Evolutionary conservation across 2,797 vertebrate genomes (phyloP).

Genomic region (Esox lucius): DNA sequence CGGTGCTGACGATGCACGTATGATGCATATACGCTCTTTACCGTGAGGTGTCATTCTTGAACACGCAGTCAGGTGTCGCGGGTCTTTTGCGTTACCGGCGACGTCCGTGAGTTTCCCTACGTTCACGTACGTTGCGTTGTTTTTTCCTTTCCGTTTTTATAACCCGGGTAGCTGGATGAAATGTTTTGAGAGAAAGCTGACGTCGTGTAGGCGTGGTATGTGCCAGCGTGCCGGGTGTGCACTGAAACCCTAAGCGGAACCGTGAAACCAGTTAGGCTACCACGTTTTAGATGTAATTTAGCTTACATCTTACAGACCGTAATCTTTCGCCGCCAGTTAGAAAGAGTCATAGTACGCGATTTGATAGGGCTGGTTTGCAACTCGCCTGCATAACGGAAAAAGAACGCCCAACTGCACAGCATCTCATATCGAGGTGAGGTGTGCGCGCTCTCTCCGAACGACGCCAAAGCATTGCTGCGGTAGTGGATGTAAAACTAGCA

Average conservation of each 20-base stretch:
- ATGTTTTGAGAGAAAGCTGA: slow-evolving; percentile 43
- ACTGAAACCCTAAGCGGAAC: slow-evolving; percentile 8
- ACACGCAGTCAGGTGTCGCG: slow-evolving; percentile 80
- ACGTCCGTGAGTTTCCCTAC: slow-evolving; percentile 38
- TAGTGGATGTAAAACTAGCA: background rate
- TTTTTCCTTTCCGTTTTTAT: slow-evolving; percentile 20
- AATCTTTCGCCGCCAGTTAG: background rate
- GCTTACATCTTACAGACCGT: background rate
- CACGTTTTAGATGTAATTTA: slow-evolving; percentile 1
- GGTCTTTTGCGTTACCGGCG: slow-evolving; percentile 68
- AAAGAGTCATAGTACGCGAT: background rate
- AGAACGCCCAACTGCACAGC: slow-evolving; percentile 10
- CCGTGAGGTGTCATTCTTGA: slow-evolving; percentile 72
- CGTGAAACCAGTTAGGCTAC: background rate
- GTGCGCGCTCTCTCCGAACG: background rate
- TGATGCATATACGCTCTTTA: slow-evolving; percentile 14
- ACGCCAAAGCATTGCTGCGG: background rate
- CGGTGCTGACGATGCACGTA: slow-evolving; percentile 47
- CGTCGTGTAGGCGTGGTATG: slow-evolving; percentile 67
- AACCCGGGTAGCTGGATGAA: slow-evolving; percentile 17
- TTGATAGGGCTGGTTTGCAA: slow-evolving; percentile 2
- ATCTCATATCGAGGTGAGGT: slow-evolving; percentile 3
- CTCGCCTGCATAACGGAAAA: background rate
- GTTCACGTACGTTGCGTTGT: slow-evolving; percentile 34
- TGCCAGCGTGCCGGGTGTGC: slow-evolving; percentile 51